Conservation (phyloP, 1,140 invertebrate species). For the Laodelphax striatellus region DNA sequence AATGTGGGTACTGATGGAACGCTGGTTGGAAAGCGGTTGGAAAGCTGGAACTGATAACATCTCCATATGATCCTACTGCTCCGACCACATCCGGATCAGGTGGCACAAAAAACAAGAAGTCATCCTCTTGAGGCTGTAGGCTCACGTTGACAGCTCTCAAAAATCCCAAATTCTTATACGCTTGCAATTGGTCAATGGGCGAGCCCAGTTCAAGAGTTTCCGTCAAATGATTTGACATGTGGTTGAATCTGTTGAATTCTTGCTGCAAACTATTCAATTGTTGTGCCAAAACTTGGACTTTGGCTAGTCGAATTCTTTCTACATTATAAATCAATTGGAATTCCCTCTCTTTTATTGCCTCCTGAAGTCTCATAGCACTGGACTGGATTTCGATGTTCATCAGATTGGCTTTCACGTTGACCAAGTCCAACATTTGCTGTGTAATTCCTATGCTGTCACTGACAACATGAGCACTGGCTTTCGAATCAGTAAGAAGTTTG, state of each 20-base stretch:
- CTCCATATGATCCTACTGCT: constrained; percentile 37
- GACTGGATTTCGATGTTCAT: constrained; percentile 57
- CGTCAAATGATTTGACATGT: constrained; percentile 53
- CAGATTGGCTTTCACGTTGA: constrained; percentile 50
- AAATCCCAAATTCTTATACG: constrained; percentile 56
- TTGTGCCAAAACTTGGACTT: constrained; percentile 53
- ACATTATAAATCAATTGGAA: constrained; percentile 61
- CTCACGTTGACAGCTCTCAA: constrained; percentile 39
- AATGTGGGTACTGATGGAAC: too few species aligned
- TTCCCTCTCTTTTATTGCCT: constrained; percentile 67
- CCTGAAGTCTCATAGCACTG: constrained; percentile 47
- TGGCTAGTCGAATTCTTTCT: constrained; percentile 59
- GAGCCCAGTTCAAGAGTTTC: constrained; percentile 40
- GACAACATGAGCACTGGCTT: constrained; percentile 34
- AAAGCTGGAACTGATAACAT: constrained; percentile 31
- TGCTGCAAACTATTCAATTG: constrained; percentile 56
- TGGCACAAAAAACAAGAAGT: constrained; percentile 39
- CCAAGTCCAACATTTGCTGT: constrained; percentile 50
- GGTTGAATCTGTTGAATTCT: constrained; percentile 47
- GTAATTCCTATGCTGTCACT: constrained; percentile 45
- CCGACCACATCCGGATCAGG: constrained; percentile 38
- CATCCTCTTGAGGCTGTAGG: constrained; percentile 40
- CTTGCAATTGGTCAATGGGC: constrained; percentile 55
- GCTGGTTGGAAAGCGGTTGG: too few species aligned
- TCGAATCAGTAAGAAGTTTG: constrained; percentile 36